phyloP scores from a whole-genome alignment of 2,113 vertebrate species.

The Paedocypris sp. region DNA sequence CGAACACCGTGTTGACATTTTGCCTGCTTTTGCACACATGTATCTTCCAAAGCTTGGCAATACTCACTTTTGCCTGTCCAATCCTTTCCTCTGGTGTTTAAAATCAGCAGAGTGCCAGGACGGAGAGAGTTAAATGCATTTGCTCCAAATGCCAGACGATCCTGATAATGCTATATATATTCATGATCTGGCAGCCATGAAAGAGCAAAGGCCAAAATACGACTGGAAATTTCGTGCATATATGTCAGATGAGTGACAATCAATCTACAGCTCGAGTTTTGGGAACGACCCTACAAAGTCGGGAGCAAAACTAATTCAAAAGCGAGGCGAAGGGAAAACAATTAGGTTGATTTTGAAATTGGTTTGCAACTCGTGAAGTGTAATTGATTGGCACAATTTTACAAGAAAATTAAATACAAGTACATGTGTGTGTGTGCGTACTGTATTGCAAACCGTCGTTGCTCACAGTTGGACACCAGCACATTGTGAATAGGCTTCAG shows the following conservation, averaged over 20 bases:
- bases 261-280: slow-evolving; percentile 14
- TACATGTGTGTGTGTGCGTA: no score
- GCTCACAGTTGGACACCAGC: no score
- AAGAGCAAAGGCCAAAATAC: slow-evolving; percentile 49
- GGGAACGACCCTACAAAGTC: neutral
- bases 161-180: slow-evolving; percentile 68
- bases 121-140: slow-evolving; percentile 56
- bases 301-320: neutral
- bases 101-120: slow-evolving; percentile 49
- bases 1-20: slow-evolving; percentile 48
- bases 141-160: slow-evolving; percentile 64
- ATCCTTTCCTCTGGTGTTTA: slow-evolving; percentile 47
- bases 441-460: no score
- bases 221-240: slow-evolving; percentile 58
- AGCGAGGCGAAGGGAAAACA: no score
- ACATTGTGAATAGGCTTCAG: no score
- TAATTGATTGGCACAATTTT: no score
- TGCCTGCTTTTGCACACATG: slow-evolving; percentile 49
- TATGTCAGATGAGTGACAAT: slow-evolving; percentile 48
- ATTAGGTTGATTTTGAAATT: no score
- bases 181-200: slow-evolving; percentile 59
- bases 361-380: no score
- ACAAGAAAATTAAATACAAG: no score
- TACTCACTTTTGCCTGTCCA: slow-evolving; percentile 29
- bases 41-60: slow-evolving; percentile 56